Evolutionary conservation across 2,888 invertebrate species (phyloP).

Genomic region (Melinaea marsaeus): DNA sequence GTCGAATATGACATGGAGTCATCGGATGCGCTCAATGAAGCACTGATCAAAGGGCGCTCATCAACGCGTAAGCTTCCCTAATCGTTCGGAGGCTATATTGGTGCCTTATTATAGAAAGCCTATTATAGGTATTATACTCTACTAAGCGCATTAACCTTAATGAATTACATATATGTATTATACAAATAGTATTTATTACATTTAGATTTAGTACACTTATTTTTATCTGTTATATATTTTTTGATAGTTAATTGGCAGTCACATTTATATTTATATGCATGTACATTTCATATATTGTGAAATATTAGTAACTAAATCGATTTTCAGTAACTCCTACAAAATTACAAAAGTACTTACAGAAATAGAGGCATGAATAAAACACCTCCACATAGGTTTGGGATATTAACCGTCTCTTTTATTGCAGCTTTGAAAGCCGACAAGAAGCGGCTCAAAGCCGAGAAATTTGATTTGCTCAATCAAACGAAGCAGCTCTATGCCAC

Average conservation of each 20-base stretch:
- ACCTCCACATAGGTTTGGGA: conserved; percentile 14
- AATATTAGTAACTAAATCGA: too few relatives aligned
- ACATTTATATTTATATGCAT: too few relatives aligned
- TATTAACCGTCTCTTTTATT: conserved; percentile 34
- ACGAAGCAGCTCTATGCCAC: conserved; percentile 97
- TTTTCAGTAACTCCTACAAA: background rate
- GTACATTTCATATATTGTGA: too few relatives aligned
- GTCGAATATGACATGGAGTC: conserved; percentile 34
- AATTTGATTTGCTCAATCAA: conserved; percentile 93
- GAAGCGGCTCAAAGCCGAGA: conserved; percentile 94
- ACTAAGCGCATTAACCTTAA: background rate
- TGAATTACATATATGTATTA: background rate
- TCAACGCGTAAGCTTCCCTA: conserved; percentile 40
- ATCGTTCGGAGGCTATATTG: conserved; percentile 36
- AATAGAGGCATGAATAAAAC: conserved; percentile 26
- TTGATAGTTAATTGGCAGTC: too few relatives aligned
- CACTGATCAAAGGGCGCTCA: conserved; percentile 45
- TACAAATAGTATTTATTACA: background rate
- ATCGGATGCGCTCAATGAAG: conserved; percentile 40
- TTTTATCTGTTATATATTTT: background rate
- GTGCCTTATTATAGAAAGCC: conserved; percentile 19
- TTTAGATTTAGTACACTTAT: background rate
- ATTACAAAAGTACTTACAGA: conserved; percentile 20
- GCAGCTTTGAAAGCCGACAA: conserved; percentile 91
- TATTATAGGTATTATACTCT: background rate